Percentiles rank a stretch among this genome's conserved stretches.
Conservation (phyloP, 2,797 vertebrate genomes). For the Saguinus oedipus region DNA sequence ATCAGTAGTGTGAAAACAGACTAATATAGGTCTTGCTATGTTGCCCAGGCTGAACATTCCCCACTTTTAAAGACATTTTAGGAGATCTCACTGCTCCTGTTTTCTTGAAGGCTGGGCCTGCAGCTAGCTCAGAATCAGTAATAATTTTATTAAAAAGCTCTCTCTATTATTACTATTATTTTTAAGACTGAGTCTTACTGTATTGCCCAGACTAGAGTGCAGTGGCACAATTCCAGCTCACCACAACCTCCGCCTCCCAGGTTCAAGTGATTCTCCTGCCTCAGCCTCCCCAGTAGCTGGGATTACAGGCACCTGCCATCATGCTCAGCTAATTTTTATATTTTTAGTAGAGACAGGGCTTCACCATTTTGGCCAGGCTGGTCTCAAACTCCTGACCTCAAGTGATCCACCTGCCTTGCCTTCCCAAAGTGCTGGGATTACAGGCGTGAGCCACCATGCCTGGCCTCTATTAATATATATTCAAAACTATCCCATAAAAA, state of each 20-base stretch:
- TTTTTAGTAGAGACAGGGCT: neutral
- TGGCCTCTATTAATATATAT: neutral
- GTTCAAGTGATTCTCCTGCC: neutral
- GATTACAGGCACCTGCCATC: neutral
- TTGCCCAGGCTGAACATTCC: neutral
- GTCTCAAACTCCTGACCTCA: neutral
- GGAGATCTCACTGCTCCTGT: neutral
- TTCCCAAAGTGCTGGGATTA: neutral
- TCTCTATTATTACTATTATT: neutral
- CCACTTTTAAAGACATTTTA: neutral
- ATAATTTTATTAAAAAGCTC: slow-evolving; percentile 2
- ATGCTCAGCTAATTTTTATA: neutral
- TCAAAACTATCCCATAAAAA: neutral
- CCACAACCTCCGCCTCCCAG: neutral
- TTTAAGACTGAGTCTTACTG: neutral
- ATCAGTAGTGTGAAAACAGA: neutral
- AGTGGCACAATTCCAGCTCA: neutral
- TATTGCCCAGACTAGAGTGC: neutral
- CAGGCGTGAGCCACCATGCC: neutral
- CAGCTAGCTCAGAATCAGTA: neutral
- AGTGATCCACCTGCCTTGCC: neutral
- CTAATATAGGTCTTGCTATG: neutral
- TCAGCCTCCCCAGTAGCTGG: neutral
- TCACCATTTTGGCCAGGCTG: neutral
- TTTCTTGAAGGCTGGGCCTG: neutral